Evolutionary conservation across 1,140 invertebrate species (phyloP).

Genomic region (Chironomus striatipennis): DNA sequence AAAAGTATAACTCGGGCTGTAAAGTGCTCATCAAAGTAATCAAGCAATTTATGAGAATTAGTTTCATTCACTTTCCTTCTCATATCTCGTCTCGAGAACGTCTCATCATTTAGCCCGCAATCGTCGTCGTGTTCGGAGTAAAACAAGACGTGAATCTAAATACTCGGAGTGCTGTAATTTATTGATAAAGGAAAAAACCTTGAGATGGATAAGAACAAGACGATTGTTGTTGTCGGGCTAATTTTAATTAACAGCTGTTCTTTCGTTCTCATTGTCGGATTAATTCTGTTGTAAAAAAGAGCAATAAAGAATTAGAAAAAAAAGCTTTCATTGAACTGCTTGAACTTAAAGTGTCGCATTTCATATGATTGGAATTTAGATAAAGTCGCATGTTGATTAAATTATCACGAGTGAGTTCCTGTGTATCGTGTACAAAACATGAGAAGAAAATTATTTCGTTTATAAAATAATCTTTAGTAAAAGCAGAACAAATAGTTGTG

Average conservation of each 20-base stretch:
- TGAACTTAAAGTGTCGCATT: background rate
- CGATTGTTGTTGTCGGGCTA: background rate
- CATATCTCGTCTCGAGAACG: background rate
- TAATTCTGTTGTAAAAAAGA: background rate
- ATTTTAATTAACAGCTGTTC: conserved; percentile 8
- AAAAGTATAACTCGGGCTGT: too few relatives aligned
- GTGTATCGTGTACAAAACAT: conserved; percentile 6
- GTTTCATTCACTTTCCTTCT: conserved; percentile 1
- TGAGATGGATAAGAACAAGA: background rate
- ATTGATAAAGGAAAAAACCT: background rate
- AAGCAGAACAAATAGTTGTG: background rate
- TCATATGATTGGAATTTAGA: conserved; percentile 23
- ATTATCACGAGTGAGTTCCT: conserved; percentile 19
- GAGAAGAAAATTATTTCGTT: conserved; percentile 18
- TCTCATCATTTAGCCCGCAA: background rate
- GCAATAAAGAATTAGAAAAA: background rate
- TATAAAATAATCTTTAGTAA: background rate
- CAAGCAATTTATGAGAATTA: conserved; percentile 9
- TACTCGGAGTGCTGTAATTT: too few relatives aligned
- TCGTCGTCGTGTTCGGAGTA: background rate
- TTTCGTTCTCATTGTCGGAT: background rate
- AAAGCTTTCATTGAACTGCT: background rate
- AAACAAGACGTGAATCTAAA: too few relatives aligned
- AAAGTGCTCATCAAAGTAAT: background rate
- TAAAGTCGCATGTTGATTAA: conserved; percentile 22